Percentiles rank a stretch among this genome's conserved stretches.
These are phyloP conservation scores for Erpornis zantholeuca DNA, from an alignment of 2,113 vertebrate species.

Conservation along the genomic window DNA sequence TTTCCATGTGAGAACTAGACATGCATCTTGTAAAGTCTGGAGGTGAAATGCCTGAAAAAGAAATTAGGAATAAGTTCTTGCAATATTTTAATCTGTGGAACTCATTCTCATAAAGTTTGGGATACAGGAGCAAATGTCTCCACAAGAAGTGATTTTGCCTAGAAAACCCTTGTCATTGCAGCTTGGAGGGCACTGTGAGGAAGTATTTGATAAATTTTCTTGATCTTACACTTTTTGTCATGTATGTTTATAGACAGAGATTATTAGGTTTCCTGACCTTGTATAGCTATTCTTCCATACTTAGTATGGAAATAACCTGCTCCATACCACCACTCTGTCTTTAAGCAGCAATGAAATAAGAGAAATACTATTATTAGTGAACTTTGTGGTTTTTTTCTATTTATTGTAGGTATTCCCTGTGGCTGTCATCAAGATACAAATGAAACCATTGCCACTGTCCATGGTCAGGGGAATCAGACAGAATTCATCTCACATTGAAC, in stretches of 20 bases:
- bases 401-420: not conserved
- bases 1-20: not conserved
- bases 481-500: not conserved
- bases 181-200: not conserved
- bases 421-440: not conserved
- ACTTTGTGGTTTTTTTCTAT: not conserved
- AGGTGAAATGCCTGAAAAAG: not conserved
- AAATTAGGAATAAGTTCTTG: rapidly evolving
- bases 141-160: not conserved
- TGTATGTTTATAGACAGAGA: not conserved
- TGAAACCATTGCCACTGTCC: rapidly evolving
- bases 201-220: not conserved
- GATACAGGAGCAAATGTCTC: not conserved
- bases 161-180: not conserved
- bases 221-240: not conserved
- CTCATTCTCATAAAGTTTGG: not conserved
- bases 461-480: not conserved
- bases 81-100: not conserved
- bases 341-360: not conserved
- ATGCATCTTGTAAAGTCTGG: not conserved
- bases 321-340: not conserved
- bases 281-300: not conserved
- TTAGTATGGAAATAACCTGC: not conserved
- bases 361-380: not conserved
- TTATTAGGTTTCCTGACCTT: not conserved